Evolutionary conservation across 1,140 invertebrate genomes (phyloP).

Genomic region (Phthorimaea operculella): DNA sequence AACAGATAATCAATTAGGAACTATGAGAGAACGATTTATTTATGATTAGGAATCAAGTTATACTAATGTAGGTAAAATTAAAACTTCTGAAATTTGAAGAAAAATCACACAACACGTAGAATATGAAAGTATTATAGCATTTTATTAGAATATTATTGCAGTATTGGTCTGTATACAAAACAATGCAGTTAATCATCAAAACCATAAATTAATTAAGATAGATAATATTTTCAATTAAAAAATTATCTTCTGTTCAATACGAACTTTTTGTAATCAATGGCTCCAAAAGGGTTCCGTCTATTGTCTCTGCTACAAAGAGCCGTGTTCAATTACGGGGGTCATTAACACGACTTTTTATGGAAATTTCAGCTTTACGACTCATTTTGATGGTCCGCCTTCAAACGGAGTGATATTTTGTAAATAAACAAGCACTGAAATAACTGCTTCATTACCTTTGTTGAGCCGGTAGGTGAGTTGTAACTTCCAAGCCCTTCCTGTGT

Average conservation of each 20-base stretch:
- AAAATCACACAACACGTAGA: too few species aligned
- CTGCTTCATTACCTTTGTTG: constrained; percentile 63
- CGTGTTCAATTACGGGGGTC: constrained; percentile 61
- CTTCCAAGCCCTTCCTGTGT: constrained; percentile 38
- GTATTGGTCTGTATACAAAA: too few species aligned
- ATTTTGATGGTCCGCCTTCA: constrained; percentile 68
- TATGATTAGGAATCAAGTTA: too few species aligned
- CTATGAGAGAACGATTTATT: too few species aligned
- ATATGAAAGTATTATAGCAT: too few species aligned
- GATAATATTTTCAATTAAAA: constrained; percentile 1
- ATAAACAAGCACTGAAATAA: constrained; percentile 67
- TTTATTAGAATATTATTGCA: too few species aligned
- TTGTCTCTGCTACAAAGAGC: constrained; percentile 63
- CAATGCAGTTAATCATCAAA: too few species aligned
- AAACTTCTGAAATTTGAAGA: too few species aligned
- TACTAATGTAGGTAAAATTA: too few species aligned
- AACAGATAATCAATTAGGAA: too few species aligned
- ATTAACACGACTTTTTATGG: constrained; percentile 68
- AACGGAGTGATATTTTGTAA: constrained; percentile 68
- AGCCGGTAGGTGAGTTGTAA: constrained; percentile 51
- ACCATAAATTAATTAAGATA: background rate
- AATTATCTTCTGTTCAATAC: background rate
- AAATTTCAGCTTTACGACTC: constrained; percentile 64
- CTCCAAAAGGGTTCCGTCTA: constrained; percentile 47
- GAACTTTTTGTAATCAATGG: constrained; percentile 41